Evolutionary conservation across 1,140 invertebrate species (phyloP), one percentile per base, ranked within the genome.

Genomic region (Antheraea pernyi): DNA sequence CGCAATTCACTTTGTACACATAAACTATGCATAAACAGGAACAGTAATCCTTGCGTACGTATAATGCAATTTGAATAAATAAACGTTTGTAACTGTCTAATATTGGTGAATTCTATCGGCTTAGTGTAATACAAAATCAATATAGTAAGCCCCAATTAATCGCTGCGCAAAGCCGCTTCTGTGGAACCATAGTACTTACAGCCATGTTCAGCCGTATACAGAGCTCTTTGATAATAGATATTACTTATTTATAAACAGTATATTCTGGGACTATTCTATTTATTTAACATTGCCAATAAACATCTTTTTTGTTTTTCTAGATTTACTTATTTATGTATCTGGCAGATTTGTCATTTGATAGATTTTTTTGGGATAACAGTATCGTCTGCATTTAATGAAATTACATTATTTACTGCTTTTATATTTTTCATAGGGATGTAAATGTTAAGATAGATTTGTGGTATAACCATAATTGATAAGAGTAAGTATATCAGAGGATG

Each of bases 81-180:
- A 79, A 86, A 68, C 76, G 81, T 75, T 71, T 83, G 79, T 75
- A 75, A 58, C 64, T 80, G 74, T 80, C 77, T 86, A 85, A 85
- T 85, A 82, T 80, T 66, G 76, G 80, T 79, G 82, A 84, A 79
- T 84, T 83, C 80, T 77, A 78, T 72, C 76, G 76, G 85, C 81
- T 85, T 86, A 84, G 76, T 74, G 77, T 90, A 88, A 90, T 88
- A 88, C 84, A 86, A 90, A 90, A 90, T 90, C 86, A 82, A 90
- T 90, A 86, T 76, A 73, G 76, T 86, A 84, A 86, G 81, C 80
- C 71, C 74, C 85, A 88, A 90, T 90, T 87, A 88, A 88, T 87
- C 79, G 78, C 71, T 75, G 76, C 70, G 70, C 37, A 77, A 82
- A 84, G 78, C 78, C 74, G 72, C 73, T 73, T 65, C 71, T 59